Evolutionary conservation across 1,140 invertebrate species (phyloP), one percentile per base, ranked within the genome.

Genomic region (Tetragonula clypearis): DNA sequence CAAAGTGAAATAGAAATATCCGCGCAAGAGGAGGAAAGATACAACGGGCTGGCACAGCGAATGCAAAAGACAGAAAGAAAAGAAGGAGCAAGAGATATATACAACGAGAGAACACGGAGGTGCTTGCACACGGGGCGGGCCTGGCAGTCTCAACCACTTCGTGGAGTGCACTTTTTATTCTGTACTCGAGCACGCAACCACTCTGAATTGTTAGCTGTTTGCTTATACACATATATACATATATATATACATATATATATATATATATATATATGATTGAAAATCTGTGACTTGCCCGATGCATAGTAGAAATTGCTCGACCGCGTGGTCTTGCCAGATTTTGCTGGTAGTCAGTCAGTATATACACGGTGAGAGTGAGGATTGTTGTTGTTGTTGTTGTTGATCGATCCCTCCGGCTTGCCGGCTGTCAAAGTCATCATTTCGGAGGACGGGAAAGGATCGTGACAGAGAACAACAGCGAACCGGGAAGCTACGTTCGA

Each of bases 111-210:
- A 66, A 56, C 68, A 73, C 71, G 55, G 35, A 83, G 86, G 66
- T 90, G 79, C 71, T 79, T 76, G 82, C 79, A 90, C 62, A 90
- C 82, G 85, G 82, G 86, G 88, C 86, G 88, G 82, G 86, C 85
- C 88, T 84, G 86, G 69, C 74, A 85, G 77, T 89, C 86, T 85
- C 82, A 78, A 71, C 71, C 76, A 89, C 86, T 89, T 87, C 60
- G 74, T 60, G 41, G 75, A 82, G 85, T 87, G 74, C 71, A 84
- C 79, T 83, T 85, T 79, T 87, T 65, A 62, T 79, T 66, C 58
- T 76, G 69, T 75, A 35, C 41, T 79, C 77, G 71, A 84, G 69
- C 82, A 69, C 23, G 62, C 53, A 82, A 69, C 60, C 82, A 74
- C 72, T 77, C 41, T 80, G 56, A 71, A 88, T 79, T 80, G 71